Percentiles rank a stretch among this genome's conserved stretches.
Conservation (phyloP, 2,797 vertebrate genomes). For the Phoeniculus purpureus region DNA sequence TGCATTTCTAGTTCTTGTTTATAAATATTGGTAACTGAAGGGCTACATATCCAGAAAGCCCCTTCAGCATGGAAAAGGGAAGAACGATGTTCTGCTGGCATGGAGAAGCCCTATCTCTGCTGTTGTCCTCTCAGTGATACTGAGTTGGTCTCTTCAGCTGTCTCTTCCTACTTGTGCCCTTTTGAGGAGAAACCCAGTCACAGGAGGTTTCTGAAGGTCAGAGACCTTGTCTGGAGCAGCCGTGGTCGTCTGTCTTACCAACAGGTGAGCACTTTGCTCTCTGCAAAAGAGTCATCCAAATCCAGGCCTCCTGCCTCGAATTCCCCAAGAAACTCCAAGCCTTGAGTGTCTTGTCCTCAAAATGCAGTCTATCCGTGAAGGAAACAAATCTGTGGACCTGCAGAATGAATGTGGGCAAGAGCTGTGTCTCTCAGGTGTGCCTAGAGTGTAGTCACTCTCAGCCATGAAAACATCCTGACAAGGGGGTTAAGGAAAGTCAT, state of each 20-base stretch:
- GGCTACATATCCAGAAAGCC: background rate
- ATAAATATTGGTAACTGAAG: background rate
- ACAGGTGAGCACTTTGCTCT: background rate
- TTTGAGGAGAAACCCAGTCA: background rate
- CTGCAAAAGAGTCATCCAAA: background rate
- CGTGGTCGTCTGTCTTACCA: background rate
- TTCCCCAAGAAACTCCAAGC: background rate
- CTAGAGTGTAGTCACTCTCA: background rate
- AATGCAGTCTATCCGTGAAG: background rate
- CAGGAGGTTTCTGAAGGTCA: background rate
- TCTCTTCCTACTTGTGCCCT: background rate
- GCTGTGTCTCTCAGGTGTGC: background rate
- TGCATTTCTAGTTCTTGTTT: background rate
- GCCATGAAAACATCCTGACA: rapidly evolving
- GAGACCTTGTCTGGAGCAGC: background rate
- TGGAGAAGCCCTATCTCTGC: background rate
- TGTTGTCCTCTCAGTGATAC: background rate
- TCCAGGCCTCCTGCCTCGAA: background rate
- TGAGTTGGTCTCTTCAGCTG: background rate
- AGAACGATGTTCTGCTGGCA: background rate
- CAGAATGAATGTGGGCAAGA: background rate
- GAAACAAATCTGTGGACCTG: background rate
- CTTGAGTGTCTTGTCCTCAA: background rate
- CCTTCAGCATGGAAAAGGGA: background rate
- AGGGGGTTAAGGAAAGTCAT: background rate